Evolutionary conservation across 2,888 invertebrate species (phyloP).

Genomic region (Heliconius erato): DNA sequence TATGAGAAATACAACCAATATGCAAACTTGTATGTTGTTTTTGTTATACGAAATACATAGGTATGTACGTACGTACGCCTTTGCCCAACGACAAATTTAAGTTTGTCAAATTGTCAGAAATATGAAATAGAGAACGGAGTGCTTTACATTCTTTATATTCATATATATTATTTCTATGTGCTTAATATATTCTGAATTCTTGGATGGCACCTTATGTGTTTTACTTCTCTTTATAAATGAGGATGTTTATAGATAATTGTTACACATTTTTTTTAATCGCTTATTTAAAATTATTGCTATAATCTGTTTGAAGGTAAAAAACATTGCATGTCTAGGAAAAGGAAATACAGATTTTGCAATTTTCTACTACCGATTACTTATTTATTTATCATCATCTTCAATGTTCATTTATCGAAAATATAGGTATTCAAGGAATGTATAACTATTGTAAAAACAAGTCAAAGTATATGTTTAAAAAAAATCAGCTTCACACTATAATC

Average conservation of each 20-base stretch:
- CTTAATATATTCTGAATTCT: neutral
- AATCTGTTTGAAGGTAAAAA: constrained; percentile 25
- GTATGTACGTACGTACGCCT: too few relatives aligned
- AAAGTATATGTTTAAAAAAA: constrained; percentile 1
- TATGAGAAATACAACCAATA: too few relatives aligned
- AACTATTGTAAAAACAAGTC: neutral
- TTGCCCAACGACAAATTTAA: too few relatives aligned
- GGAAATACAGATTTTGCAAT: constrained; percentile 40
- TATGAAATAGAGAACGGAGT: too few relatives aligned
- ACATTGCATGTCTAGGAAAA: constrained; percentile 48
- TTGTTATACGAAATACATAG: too few relatives aligned
- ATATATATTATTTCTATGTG: too few relatives aligned
- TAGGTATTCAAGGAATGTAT: constrained; percentile 25
- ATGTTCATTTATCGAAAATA: constrained; percentile 11
- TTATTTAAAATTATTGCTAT: constrained; percentile 23
- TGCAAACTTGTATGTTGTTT: too few relatives aligned
- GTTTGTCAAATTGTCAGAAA: too few relatives aligned
- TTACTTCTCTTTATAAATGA: neutral
- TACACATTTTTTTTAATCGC: neutral
- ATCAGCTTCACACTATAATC: too few relatives aligned
- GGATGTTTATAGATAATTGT: neutral
- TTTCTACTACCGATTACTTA: constrained; percentile 35
- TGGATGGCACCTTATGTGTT: neutral
- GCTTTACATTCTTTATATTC: too few relatives aligned
- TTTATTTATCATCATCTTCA: constrained; percentile 37